Conservation (phyloP, 2,113 vertebrate species). For the Craseonycteris thonglongyai region DNA sequence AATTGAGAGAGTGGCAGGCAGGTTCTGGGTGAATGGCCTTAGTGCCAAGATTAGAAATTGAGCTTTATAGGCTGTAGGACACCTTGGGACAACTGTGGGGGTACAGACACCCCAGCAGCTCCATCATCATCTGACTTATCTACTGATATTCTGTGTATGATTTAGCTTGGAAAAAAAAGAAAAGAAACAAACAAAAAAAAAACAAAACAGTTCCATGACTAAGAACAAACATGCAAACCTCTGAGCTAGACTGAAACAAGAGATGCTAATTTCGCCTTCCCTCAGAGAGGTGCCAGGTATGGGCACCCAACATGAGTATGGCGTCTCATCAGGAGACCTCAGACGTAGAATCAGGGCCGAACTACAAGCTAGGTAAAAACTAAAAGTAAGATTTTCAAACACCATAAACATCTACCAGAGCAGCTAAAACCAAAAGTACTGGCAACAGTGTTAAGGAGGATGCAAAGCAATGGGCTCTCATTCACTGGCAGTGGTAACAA, state of each 20-base stretch:
- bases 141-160: neutral
- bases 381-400: neutral
- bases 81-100: neutral
- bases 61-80: neutral
- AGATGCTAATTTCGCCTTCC: neutral
- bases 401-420: neutral
- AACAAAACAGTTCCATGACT: neutral
- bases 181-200: too few species aligned
- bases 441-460: neutral
- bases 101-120: neutral
- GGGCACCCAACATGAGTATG: neutral
- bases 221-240: neutral
- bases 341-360: neutral
- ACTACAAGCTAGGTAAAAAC: neutral
- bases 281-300: accelerated
- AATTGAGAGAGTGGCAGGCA: neutral
- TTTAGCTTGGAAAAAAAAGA: too few species aligned
- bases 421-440: neutral
- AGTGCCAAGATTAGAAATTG: neutral
- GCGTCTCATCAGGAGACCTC: neutral
- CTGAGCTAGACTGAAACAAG: neutral
- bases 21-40: neutral
- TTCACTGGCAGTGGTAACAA: neutral
- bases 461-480: neutral
- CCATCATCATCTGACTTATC: neutral